Evolutionary conservation across 2,797 vertebrate genomes (phyloP).

Genomic region (Pelochelys cantorii): DNA sequence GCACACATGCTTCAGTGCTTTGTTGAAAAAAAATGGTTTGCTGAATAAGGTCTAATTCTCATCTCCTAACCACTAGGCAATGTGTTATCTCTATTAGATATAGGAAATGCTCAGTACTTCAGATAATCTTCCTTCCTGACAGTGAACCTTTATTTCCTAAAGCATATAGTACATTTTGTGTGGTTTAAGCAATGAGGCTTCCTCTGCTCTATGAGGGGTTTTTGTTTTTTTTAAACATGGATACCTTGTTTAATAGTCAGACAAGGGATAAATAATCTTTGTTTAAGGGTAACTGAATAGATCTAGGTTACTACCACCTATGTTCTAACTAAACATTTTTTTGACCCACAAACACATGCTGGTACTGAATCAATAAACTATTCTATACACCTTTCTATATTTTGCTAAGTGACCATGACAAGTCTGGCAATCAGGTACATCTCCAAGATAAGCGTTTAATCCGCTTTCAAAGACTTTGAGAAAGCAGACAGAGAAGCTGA

Average conservation of each 20-base stretch:
- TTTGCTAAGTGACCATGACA: not conserved
- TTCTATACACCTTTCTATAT: not conserved
- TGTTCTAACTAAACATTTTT: not conserved
- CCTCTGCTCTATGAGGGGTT: not conserved
- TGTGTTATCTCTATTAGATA: not conserved
- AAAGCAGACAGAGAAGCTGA: not conserved
- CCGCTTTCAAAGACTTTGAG: constrained; percentile 12
- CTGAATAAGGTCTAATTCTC: not conserved
- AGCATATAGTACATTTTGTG: not conserved
- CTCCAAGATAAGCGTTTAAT: constrained; percentile 31
- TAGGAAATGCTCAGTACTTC: not conserved
- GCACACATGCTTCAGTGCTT: not conserved
- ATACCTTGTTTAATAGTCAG: not conserved
- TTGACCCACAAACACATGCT: not conserved
- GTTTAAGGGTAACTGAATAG: not conserved
- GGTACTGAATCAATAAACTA: not conserved
- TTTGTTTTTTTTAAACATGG: not conserved
- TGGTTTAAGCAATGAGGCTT: constrained; percentile 10
- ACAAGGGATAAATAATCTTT: not conserved
- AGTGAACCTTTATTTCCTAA: not conserved
- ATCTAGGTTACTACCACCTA: not conserved
- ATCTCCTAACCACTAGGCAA: not conserved
- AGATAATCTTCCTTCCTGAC: not conserved
- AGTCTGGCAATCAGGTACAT: constrained; percentile 13
- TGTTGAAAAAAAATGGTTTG: not conserved